Base-by-base conservation (phyloP, 2,113 vertebrate genomes). In the Alligator mississippiensis region DNA sequence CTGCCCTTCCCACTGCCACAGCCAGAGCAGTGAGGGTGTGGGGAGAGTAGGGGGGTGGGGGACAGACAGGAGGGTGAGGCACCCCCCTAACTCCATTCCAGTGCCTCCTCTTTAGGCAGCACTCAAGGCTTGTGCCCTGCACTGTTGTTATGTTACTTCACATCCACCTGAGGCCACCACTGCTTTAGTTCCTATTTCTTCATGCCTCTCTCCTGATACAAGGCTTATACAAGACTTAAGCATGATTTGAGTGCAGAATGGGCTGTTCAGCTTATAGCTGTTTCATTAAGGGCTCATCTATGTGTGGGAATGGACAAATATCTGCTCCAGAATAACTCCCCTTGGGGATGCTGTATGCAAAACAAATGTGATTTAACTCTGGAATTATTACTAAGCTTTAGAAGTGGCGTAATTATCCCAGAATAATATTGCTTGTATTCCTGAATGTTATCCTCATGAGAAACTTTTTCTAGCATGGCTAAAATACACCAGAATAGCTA, bases 201-300 rank as follows among this genome's bases (percentile, higher is more conserved):
- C 0, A 0, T 90, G 89, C 94, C 93, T 47, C 34, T 93, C 80
- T 93, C 64, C 70, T 30, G 80, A 87, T 87, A 93, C 80, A 90
- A 61, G 80, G 72, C 80, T 87, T 57, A 16, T 15, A 5, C 80
- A 77, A 95, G 30, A 77, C 89, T 95, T 47, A 85, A 80, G 90
- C 87, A 54, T 28, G 82, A 93, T 80, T 24, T 1, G 1, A 95
- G 87, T 0, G 4, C 89, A 81, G 90, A 82, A 18, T 13, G 64
- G 61, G 89, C 89, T 85, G 61, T n/a, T 95, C 87, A 70, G 89
- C 91, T 93, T 82, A n/a, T 80, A 61, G 82, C 87, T 61, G 59
- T 74, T 90, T 92, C 88, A 82, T 89, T 61, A 62, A 84, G 88
- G 80, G 30, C 91, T 87, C 93, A 88, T 80, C 55, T 87, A 60